These are phyloP conservation scores for Diabrotica balteata DNA, from an alignment of 2,888 invertebrate species.

Conservation along the genomic window DNA sequence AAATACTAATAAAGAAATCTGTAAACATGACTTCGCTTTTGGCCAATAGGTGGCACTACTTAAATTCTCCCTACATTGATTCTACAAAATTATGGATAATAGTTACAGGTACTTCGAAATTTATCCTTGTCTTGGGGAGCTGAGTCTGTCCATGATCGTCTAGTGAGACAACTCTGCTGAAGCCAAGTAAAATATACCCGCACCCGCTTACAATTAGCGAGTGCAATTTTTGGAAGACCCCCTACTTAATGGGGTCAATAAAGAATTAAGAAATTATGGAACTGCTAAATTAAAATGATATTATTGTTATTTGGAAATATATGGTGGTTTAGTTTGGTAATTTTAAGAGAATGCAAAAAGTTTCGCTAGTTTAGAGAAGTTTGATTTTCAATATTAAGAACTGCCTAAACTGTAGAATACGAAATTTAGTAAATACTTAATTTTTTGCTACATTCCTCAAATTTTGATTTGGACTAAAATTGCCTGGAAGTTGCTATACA, in stretches of 20 bases:
- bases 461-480: no score
- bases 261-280: not conserved
- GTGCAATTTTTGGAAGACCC: slow-evolving; percentile 27
- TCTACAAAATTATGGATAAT: not conserved
- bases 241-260: slow-evolving; percentile 16
- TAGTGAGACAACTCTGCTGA: slow-evolving; percentile 25
- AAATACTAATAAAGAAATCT: no score
- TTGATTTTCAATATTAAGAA: no score
- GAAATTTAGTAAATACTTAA: no score
- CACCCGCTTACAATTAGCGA: slow-evolving; percentile 13
- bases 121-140: slow-evolving; percentile 27
- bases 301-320: no score
- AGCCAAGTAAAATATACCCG: slow-evolving; percentile 18
- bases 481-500: no score
- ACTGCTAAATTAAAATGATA: no score
- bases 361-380: no score
- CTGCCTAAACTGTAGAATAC: no score
- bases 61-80: not conserved
- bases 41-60: slow-evolving; percentile 8
- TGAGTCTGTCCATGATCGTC: slow-evolving; percentile 21
- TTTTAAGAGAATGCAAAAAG: no score
- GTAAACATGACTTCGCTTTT: not conserved
- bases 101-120: not conserved
- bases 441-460: no score
- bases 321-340: no score